These are phyloP conservation scores for Agonopterix heracliana DNA, from an alignment of 2,888 invertebrate species.

Conservation along the genomic window DNA sequence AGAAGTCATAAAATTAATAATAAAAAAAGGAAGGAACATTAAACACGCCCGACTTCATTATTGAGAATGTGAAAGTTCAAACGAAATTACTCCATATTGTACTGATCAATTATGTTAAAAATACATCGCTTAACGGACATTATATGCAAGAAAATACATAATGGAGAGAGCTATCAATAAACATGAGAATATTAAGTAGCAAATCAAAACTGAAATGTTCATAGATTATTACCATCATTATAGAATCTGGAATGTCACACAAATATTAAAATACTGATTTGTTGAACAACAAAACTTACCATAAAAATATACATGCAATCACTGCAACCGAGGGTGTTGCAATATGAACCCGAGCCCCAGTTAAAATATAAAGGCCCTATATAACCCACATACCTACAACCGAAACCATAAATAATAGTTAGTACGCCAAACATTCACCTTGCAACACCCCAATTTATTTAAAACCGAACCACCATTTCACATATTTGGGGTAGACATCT, in stretches of 20 bases:
- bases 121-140: slow-evolving; percentile 12
- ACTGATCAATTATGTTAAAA: slow-evolving; percentile 30
- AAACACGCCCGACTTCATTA: slow-evolving; percentile 22
- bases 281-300: slow-evolving; percentile 64
- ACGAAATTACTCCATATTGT: slow-evolving; percentile 35
- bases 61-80: slow-evolving; percentile 25
- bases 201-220: slow-evolving; percentile 33
- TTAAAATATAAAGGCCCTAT: slow-evolving; percentile 25
- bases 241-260: slow-evolving; percentile 73
- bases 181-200: slow-evolving; percentile 32
- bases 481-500: slow-evolving; percentile 37
- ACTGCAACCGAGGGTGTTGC: slow-evolving; percentile 49
- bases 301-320: slow-evolving; percentile 54
- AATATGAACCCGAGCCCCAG: slow-evolving; percentile 37
- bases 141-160: slow-evolving; percentile 14
- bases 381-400: slow-evolving; percentile 30
- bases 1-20: slow-evolving; percentile 18
- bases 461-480: slow-evolving; percentile 28
- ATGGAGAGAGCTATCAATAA: slow-evolving; percentile 42
- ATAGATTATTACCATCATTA: slow-evolving; percentile 30
- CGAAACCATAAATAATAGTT: slow-evolving; percentile 21
- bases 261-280: slow-evolving; percentile 74
- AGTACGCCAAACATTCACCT: slow-evolving; percentile 40
- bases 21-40: slow-evolving; percentile 33
- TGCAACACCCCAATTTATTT: slow-evolving; percentile 48